Base-by-base conservation (phyloP, 2,113 vertebrate species). In the Heterochromis multidens region DNA sequence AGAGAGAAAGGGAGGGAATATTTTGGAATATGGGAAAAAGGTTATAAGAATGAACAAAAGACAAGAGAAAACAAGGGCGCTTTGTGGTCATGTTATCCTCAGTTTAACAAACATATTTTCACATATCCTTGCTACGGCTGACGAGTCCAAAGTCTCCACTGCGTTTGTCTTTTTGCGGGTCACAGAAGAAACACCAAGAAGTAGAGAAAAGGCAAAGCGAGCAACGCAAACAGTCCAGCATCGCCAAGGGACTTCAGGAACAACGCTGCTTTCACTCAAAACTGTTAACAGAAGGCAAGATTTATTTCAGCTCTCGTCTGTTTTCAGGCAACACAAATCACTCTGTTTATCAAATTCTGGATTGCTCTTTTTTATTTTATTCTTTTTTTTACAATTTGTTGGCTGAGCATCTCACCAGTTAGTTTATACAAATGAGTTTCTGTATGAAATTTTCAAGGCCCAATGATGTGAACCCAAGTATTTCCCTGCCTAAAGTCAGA, bases 231-330 rank as follows among this genome's bases (percentile, higher is more conserved):
- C 89, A 92, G 77, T 81, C 62, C 61, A 43, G 77, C 27, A 63
- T 88, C 40, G 58, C 84, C 82, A n/a, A 83, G 87, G 92, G 90
- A 91, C 76, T 33, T 21, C 12, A 29, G 85, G 85, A 89, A 87
- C 86, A 72, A 74, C 84, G 81, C 90, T 94, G 93, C 90, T 91
- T 95, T 93, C 89, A 86, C 93, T 95, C 93, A 91, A 57, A 88
- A 80, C 85, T 46, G 80, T 87, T 91, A 86, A 92, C 91, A 81
- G 81, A 92, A 82, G 90, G 83, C 87, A 83, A 86, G 52, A 79
- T 79, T 77, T 91, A 80, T 88, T 90, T 93, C 78, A 91, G 79
- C 88, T 86, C 84, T 74, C 86, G 67, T 86, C 84, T 88, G 87
- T 91, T 93, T 92, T 94, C 62, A 92, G 85, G 86, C 83, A 89